Percentiles rank a stretch among this genome's conserved stretches.
Conservation (phyloP, 1,140 invertebrate genomes). For the Proctacanthus coquilletti region DNA sequence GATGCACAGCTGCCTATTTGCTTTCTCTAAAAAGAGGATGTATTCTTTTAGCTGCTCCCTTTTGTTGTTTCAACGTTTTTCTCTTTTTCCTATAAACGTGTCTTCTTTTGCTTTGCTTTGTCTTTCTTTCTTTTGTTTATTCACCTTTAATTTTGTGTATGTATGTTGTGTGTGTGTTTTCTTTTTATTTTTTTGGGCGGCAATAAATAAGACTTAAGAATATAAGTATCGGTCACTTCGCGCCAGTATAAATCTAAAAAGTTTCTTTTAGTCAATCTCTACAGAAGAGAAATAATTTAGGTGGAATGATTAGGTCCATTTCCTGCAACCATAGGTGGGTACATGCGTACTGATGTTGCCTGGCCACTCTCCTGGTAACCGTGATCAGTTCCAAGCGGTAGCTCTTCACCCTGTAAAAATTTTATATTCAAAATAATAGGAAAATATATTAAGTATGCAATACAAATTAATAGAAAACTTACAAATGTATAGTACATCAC, state of each 20-base stretch:
- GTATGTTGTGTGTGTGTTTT: background rate
- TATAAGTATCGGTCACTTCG: no score
- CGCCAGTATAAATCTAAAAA: no score
- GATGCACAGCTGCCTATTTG: background rate
- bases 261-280: no score
- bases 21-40: background rate
- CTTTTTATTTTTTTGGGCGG: background rate
- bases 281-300: no score
- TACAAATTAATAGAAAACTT: background rate
- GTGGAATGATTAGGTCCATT: conserved; percentile 2
- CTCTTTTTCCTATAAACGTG: no score
- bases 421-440: background rate
- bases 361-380: background rate
- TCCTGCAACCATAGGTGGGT: background rate
- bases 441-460: background rate
- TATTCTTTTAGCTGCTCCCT: no score
- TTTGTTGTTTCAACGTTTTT: no score
- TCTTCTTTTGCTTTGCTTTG: no score
- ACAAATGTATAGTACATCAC: background rate
- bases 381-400: background rate
- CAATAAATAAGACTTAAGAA: background rate
- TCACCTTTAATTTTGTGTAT: background rate
- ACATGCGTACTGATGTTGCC: background rate
- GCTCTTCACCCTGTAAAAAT: background rate
- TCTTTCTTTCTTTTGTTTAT: no score